These are phyloP conservation scores for Trichogramma evanescens DNA, from an alignment of 2,888 invertebrate species.

Conservation along the genomic window DNA sequence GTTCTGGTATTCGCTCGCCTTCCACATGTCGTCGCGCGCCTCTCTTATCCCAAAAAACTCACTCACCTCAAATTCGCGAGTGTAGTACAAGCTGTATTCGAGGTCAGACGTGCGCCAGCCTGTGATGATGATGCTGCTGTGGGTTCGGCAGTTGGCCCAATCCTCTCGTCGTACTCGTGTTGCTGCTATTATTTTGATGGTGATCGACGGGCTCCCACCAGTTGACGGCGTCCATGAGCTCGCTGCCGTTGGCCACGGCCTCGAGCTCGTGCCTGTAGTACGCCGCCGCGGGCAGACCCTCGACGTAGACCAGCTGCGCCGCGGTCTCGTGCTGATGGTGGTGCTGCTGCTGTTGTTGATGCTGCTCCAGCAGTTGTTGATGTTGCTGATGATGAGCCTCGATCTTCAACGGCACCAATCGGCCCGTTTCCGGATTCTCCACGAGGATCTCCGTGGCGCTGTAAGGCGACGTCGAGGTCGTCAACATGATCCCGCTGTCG, in stretches of 20 bases:
- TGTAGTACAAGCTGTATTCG: neutral
- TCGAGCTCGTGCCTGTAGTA: conserved; percentile 42
- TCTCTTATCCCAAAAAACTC: neutral
- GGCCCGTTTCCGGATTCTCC: conserved; percentile 16
- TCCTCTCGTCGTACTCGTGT: neutral
- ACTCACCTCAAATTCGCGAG: conserved; percentile 17
- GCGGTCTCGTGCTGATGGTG: neutral
- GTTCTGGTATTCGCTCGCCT: neutral
- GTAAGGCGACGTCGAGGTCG: conserved; percentile 10
- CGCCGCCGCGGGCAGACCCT: conserved; percentile 28
- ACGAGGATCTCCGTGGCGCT: conserved; percentile 16
- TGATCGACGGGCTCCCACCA: conserved; percentile 40
- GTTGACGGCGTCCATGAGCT: conserved; percentile 46
- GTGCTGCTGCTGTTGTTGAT: conserved; percentile 6
- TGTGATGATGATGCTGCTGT: conserved; percentile 13
- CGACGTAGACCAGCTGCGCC: conserved; percentile 32
- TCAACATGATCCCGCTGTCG: neutral
- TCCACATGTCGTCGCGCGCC: conserved; percentile 4
- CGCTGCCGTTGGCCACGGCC: conserved; percentile 34
- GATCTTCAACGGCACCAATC: conserved; percentile 22
- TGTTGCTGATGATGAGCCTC: conserved; percentile 31
- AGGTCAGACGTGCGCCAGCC: conserved; percentile 41
- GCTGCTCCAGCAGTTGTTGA: conserved; percentile 37
- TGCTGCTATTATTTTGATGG: conserved; percentile 3
- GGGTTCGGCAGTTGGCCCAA: conserved; percentile 2